These are phyloP conservation scores for Heliconius ethilla DNA, from an alignment of 2,888 invertebrate species.

Conservation along the genomic window DNA sequence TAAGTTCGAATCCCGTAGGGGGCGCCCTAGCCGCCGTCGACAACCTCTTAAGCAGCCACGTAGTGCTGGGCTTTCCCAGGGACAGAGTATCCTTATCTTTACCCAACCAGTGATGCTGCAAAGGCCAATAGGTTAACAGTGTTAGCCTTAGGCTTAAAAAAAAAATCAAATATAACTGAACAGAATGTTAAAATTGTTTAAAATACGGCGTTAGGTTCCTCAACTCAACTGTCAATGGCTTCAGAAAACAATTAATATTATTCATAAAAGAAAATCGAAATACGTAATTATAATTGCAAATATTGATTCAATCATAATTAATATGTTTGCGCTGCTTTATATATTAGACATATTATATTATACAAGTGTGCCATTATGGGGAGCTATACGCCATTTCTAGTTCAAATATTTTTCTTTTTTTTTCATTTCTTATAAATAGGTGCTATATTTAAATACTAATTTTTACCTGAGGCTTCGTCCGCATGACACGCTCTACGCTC, in stretches of 20 bases:
- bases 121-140: no score
- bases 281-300: neutral
- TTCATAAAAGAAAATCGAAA: neutral
- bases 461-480: neutral
- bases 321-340: neutral
- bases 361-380: conserved; percentile 1
- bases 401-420: conserved; percentile 1
- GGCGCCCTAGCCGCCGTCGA: no score
- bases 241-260: neutral
- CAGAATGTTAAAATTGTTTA: neutral
- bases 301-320: conserved; percentile 9
- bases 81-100: no score
- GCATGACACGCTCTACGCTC: neutral
- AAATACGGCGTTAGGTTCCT: neutral
- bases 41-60: no score
- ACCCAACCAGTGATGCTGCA: no score
- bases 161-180: no score
- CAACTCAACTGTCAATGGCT: neutral
- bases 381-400: conserved; percentile 6
- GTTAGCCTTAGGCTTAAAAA: no score
- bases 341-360: neutral
- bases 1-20: no score
- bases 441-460: neutral
- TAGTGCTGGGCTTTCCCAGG: no score
- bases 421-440: neutral